Evolutionary conservation across 2,113 vertebrate genomes (phyloP), one percentile per base, ranked within the genome.

Genomic region (Pollachius pollachius): DNA sequence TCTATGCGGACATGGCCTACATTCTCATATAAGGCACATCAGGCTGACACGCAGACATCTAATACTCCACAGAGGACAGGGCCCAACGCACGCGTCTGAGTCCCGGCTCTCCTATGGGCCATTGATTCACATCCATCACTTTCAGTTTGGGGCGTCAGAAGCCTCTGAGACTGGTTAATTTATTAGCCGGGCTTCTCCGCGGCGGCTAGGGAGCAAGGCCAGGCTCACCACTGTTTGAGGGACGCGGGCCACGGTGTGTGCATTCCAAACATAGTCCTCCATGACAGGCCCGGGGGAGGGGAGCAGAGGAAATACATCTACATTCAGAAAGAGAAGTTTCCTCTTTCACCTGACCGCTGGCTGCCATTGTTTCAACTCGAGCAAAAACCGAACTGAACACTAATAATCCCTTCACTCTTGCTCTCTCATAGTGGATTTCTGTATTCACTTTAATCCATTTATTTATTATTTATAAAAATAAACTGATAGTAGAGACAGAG

Each of bases 71-170:
- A 80, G 69, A 80, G 75, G 77, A 82, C 69, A 17, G 73, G 67
- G 58, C 19, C 11, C 68, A 57, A 17, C 66, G 27, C 52, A 2
- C 70, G 65, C 63, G 74, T 60, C 74, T 63, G 72, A 77, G 71
- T 84, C 81, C 66, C 73, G 70, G 63, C 59, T 70, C 80, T 70
- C 74, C 68, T 69, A 67, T 76, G 75, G 69, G 67, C 68, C 72
- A 76, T 81, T 80, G 80, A 72, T 80, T 85, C 75, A 69, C 73
- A 81, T 81, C 74, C 79, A 79, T 81, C 79, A 79, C 71, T 78
- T 69, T 73, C 23, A 27, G 75, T 75, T 79, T 66, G 64, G 62
- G 72, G 65, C 57, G 0, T 64, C 9, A 30, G 78, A 64, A 69
- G 64, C 41, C 3, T 34, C 59, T 48, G 37, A 62, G 62, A 69